phyloP scores from a whole-genome alignment of 2,113 vertebrate genomes.

The Corydoras sp. region DNA sequence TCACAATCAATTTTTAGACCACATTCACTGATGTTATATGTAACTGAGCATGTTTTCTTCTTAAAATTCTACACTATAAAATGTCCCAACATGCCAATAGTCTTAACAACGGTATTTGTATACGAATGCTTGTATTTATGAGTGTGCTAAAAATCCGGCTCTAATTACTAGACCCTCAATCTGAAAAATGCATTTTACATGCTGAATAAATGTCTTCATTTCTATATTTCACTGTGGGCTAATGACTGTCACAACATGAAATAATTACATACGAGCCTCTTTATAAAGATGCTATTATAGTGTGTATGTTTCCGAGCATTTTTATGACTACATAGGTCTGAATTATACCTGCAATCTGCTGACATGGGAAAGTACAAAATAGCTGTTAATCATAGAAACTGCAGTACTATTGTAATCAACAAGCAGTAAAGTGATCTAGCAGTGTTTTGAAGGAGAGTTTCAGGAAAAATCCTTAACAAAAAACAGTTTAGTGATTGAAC shows the following conservation, averaged over 20 bases:
- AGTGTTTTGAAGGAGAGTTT: background rate
- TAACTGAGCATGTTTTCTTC: background rate
- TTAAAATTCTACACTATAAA: background rate
- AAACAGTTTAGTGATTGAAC: no score
- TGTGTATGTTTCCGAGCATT: slow-evolving; percentile 17
- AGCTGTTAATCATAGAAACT: slow-evolving; percentile 37
- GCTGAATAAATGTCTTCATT: slow-evolving; percentile 9
- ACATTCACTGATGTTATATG: background rate
- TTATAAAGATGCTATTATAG: slow-evolving; percentile 38
- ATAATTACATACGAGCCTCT: slow-evolving; percentile 32
- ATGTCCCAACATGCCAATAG: slow-evolving; percentile 5
- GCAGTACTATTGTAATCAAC: slow-evolving; percentile 20
- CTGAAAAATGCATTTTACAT: slow-evolving; percentile 19
- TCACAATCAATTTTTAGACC: slow-evolving; percentile 1
- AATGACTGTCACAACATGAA: slow-evolving; percentile 38
- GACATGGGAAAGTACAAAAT: slow-evolving; percentile 37
- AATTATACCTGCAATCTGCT: slow-evolving; percentile 46
- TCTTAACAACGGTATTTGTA: slow-evolving; percentile 8
- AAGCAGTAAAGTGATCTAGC: slow-evolving; percentile 24
- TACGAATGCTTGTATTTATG: slow-evolving; percentile 24
- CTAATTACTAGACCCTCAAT: background rate
- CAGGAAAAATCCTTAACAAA: no score
- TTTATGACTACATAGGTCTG: slow-evolving; percentile 41
- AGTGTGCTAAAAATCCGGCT: background rate
- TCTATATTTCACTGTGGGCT: slow-evolving; percentile 32